Conservation (phyloP, 2,797 vertebrate species). For the Pangasius djambal region DNA sequence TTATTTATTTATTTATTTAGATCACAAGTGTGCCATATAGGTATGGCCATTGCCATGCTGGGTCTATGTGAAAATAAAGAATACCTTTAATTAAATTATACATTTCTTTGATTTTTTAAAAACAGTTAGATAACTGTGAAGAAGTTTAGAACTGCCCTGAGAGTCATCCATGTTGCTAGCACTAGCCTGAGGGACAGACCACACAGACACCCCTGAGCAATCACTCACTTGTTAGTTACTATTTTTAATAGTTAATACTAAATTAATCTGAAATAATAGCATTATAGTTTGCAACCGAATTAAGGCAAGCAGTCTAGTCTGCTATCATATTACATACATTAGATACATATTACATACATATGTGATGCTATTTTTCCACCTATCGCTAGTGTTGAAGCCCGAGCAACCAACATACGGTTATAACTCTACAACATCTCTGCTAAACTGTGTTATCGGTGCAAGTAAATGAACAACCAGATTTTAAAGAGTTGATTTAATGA, state of each 20-base stretch:
- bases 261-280: background rate
- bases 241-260: background rate
- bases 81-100: background rate
- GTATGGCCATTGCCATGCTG: background rate
- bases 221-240: background rate
- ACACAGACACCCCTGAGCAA: background rate
- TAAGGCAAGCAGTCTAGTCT: background rate
- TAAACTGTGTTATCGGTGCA: background rate
- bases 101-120: background rate
- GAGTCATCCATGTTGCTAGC: background rate
- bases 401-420: background rate
- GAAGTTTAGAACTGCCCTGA: background rate
- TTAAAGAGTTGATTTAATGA: too few relatives aligned
- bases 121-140: background rate
- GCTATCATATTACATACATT: background rate
- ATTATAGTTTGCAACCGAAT: background rate
- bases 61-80: background rate
- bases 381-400: background rate
- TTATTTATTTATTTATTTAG: background rate
- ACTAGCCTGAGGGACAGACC: background rate
- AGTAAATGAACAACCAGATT: background rate
- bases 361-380: background rate
- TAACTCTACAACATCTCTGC: background rate
- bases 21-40: background rate
- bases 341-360: background rate